Evolutionary conservation across 2,113 vertebrate species (phyloP).

Genomic region (Gasterosteus aculeatus): DNA sequence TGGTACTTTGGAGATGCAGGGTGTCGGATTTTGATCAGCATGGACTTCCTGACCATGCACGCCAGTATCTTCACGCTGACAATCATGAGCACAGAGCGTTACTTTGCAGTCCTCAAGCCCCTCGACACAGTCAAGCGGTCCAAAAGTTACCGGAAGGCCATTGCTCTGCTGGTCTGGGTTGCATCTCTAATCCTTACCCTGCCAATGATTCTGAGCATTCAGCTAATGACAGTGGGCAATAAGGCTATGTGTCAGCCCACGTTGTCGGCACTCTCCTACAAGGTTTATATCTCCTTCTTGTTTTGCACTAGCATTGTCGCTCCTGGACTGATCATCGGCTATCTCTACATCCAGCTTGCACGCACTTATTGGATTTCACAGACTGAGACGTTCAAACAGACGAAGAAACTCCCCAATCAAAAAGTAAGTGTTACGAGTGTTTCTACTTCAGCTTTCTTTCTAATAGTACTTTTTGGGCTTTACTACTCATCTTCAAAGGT

Average conservation of each 20-base stretch:
- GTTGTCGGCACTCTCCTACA: conserved; percentile 86
- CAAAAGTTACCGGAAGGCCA: conserved; percentile 90
- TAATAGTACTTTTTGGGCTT: background rate
- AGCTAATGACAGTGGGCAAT: conserved; percentile 82
- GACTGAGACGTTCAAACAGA: conserved; percentile 90
- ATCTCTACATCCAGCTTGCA: conserved; percentile 88
- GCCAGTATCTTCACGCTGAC: conserved; percentile 94
- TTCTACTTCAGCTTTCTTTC: background rate
- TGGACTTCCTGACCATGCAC: conserved; percentile 94
- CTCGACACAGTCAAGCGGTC: conserved; percentile 91
- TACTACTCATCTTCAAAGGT: background rate
- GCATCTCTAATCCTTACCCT: conserved; percentile 88
- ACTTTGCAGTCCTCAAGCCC: conserved; percentile 90
- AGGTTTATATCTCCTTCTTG: conserved; percentile 87
- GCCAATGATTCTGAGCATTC: conserved; percentile 90
- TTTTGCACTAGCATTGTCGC: conserved; percentile 93
- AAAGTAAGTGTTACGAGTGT: conserved; percentile 66
- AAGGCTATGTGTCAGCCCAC: conserved; percentile 89
- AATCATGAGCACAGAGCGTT: conserved; percentile 92
- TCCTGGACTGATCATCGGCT: conserved; percentile 90
- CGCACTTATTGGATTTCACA: conserved; percentile 92
- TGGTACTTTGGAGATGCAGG: conserved; percentile 92
- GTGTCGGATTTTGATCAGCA: conserved; percentile 88
- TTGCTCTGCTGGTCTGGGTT: conserved; percentile 87
- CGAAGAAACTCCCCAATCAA: conserved; percentile 87